phyloP scores from a whole-genome alignment of 2,113 vertebrate genomes.

The Bagarius yarrelli region DNA sequence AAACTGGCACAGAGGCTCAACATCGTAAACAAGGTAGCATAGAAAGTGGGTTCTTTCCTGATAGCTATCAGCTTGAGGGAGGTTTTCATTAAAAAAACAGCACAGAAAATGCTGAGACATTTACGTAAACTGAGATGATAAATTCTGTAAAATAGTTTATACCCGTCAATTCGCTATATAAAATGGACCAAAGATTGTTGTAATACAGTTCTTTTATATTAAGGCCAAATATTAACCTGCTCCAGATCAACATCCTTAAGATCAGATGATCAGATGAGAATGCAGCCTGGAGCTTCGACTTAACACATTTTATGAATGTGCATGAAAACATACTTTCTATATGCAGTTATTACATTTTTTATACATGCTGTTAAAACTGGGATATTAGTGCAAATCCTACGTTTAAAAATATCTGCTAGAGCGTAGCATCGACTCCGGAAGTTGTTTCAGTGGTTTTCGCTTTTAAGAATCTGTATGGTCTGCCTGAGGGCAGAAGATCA shows the following conservation, averaged over 20 bases:
- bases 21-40: not conserved
- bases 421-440: not conserved
- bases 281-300: not conserved
- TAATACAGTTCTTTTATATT: not conserved
- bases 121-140: not conserved
- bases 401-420: not conserved
- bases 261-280: too few species aligned
- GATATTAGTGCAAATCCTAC: not conserved
- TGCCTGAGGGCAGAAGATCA: too few species aligned
- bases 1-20: not conserved
- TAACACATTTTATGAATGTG: not conserved
- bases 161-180: not conserved
- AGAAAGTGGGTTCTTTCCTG: not conserved
- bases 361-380: not conserved
- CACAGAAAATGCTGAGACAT: not conserved
- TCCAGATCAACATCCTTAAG: too few species aligned
- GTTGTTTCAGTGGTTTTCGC: too few species aligned
- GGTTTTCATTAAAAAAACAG: not conserved
- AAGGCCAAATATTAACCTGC: not conserved
- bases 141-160: not conserved
- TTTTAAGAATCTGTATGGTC: too few species aligned
- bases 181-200: not conserved
- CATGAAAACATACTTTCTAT: not conserved
- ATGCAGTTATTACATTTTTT: too few species aligned
- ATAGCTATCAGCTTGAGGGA: not conserved